Evolutionary conservation across 2,113 vertebrate species (phyloP).

Genomic region (Baryphthengus martii): DNA sequence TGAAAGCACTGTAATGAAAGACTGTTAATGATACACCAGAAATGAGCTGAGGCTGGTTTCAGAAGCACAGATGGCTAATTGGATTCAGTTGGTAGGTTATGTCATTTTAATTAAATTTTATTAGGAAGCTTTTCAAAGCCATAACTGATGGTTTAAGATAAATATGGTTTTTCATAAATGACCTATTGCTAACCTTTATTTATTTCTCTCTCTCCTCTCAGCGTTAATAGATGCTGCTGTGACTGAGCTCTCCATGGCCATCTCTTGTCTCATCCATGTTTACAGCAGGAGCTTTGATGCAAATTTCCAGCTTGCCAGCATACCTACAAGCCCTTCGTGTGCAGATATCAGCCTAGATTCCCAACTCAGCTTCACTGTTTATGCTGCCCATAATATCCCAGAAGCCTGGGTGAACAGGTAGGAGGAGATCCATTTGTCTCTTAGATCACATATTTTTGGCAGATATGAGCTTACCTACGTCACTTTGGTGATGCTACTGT

Average conservation of each 20-base stretch:
- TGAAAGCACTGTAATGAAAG: constrained; percentile 5
- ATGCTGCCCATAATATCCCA: constrained; percentile 70
- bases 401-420: constrained; percentile 67
- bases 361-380: constrained; percentile 70
- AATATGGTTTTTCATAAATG: constrained; percentile 1
- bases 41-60: constrained; percentile 17
- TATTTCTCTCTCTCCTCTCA: not conserved
- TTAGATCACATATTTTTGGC: not conserved
- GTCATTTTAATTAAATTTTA: constrained; percentile 69
- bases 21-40: constrained; percentile 9
- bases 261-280: constrained; percentile 45
- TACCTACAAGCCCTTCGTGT: not conserved
- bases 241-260: constrained; percentile 47
- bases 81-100: constrained; percentile 48
- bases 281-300: constrained; percentile 66
- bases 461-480: not conserved
- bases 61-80: constrained; percentile 65
- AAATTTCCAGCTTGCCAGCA: constrained; percentile 54
- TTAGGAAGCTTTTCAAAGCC: constrained; percentile 49
- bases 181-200: constrained; percentile 38
- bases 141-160: constrained; percentile 39
- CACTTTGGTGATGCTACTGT: not conserved
- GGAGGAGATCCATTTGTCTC: not conserved
- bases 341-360: not conserved
- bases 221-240: not conserved